A percentile compares a stretch with the other conserved stretches of the same genome.
These are phyloP conservation scores for Dolichomitus sp. DNA, from an alignment of 2,888 invertebrate genomes.

Conservation along the genomic window DNA sequence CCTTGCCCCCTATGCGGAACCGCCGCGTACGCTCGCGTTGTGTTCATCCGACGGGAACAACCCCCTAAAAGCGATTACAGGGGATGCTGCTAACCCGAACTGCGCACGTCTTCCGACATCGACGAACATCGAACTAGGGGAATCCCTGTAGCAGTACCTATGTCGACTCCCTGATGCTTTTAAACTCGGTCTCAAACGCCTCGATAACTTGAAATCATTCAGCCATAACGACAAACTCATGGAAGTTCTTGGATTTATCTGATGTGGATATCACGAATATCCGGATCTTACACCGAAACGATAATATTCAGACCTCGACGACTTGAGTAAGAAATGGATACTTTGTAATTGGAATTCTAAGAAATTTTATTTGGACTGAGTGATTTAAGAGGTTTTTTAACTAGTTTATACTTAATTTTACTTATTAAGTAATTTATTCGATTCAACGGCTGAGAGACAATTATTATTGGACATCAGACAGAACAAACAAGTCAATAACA, in stretches of 20 bases:
- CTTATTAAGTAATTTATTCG: too few relatives aligned
- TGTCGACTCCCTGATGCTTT: conserved; percentile 35
- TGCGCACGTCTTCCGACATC: conserved; percentile 39
- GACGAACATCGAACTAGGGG: conserved; percentile 34
- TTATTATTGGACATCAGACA: too few relatives aligned
- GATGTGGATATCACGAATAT: conserved; percentile 29
- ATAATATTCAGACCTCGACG: background rate
- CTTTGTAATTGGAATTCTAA: too few relatives aligned
- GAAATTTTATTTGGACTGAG: too few relatives aligned
- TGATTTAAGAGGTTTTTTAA: too few relatives aligned
- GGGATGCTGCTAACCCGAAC: conserved; percentile 36
- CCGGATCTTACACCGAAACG: background rate
- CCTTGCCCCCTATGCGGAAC: conserved; percentile 11
- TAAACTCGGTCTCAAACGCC: conserved; percentile 2
- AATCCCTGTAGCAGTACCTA: conserved; percentile 26
- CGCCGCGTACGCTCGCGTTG: conserved; percentile 68
- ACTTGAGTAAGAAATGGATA: background rate
- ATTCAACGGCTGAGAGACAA: too few relatives aligned
- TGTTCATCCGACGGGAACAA: conserved; percentile 76
- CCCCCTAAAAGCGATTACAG: conserved; percentile 70
- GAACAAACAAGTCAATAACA: too few relatives aligned
- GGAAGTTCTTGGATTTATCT: conserved; percentile 27
- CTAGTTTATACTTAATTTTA: too few relatives aligned
- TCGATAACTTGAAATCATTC: conserved; percentile 37
- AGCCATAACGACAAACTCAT: conserved; percentile 23